Evolutionary conservation across 2,888 invertebrate genomes (phyloP).

Genomic region (Zhuqinia jingwanae): DNA sequence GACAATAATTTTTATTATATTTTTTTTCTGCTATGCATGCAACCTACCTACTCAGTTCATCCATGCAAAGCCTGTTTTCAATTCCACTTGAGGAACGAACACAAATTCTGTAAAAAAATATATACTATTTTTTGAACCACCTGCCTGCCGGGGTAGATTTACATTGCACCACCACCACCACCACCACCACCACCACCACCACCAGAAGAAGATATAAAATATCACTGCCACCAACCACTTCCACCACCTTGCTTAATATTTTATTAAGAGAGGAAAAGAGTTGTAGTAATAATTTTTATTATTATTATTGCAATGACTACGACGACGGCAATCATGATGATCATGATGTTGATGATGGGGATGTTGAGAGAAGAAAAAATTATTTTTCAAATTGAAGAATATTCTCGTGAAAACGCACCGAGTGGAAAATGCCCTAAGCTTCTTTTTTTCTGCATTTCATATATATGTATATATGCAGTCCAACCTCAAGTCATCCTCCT

Average conservation of each 20-base stretch:
- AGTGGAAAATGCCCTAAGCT: neutral
- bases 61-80: too few relatives aligned
- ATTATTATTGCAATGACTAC: conserved; percentile 14
- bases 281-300: conserved; percentile 45
- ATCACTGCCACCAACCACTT: neutral
- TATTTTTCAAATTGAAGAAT: conserved; percentile 18
- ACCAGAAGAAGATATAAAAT: too few relatives aligned
- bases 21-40: neutral
- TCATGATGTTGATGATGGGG: neutral
- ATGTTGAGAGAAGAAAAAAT: neutral
- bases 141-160: neutral
- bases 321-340: neutral
- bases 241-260: conserved; percentile 20
- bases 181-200: too few relatives aligned
- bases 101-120: neutral
- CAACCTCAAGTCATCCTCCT: conserved; percentile 6
- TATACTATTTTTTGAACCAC: conserved; percentile 26
- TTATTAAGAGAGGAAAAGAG: conserved; percentile 26
- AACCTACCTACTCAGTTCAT: neutral
- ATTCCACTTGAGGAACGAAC: neutral
- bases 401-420: neutral
- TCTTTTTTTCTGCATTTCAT: neutral
- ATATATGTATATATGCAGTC: neutral
- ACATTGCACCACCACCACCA: neutral
- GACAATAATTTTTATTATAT: neutral